phyloP scores from a whole-genome alignment of 2,888 invertebrate species.

The Aelia acuminata region DNA sequence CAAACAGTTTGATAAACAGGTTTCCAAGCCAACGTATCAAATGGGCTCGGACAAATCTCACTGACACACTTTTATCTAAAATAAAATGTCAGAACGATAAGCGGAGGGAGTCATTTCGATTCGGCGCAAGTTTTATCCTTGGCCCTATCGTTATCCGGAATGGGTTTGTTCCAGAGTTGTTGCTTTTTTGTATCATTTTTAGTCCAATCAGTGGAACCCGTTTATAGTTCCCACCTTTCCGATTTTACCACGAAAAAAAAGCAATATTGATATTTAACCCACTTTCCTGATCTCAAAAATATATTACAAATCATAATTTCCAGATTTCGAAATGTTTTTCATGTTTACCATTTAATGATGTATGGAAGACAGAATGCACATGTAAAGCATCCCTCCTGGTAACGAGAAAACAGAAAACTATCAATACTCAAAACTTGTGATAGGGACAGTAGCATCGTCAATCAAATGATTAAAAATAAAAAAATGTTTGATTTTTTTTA shows the following conservation, averaged over 20 bases:
- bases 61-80: conserved; percentile 18
- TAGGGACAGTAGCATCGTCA: no score
- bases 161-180: conserved; percentile 20
- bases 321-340: not conserved
- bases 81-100: conserved; percentile 26
- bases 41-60: conserved; percentile 33
- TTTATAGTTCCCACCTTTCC: not conserved
- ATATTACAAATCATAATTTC: not conserved
- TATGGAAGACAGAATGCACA: no score
- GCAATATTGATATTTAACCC: not conserved
- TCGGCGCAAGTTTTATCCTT: conserved; percentile 33
- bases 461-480: no score
- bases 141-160: conserved; percentile 5
- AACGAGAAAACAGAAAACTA: no score
- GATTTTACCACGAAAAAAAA: not conserved
- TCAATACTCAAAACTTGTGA: no score
- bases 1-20: conserved; percentile 40
- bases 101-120: conserved; percentile 14
- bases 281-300: not conserved
- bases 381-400: no score
- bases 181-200: conserved; percentile 20
- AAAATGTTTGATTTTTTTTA: no score
- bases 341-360: not conserved
- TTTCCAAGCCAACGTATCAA: conserved; percentile 22
- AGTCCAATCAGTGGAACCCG: conserved; percentile 5